Evolutionary conservation across 2,113 vertebrate species (phyloP).

Genomic region (Gnathonemus echidnorhynchus): DNA sequence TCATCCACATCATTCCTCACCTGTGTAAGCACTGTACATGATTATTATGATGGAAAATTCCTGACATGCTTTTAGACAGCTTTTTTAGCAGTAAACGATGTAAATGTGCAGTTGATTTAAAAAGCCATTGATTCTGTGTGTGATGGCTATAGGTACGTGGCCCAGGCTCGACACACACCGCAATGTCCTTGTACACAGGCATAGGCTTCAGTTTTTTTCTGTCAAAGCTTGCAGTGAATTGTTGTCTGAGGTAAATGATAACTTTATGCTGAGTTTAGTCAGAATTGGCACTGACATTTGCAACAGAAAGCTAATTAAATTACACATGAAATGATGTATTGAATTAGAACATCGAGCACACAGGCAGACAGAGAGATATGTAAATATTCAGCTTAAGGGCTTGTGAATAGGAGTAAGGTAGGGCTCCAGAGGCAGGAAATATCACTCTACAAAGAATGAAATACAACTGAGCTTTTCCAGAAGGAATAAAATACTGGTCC

Average conservation of each 20-base stretch:
- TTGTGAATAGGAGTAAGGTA: background rate
- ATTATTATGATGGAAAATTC: background rate
- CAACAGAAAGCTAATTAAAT: constrained; percentile 24
- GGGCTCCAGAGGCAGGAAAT: background rate
- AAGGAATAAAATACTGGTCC: background rate
- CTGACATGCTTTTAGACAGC: background rate
- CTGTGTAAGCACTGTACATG: background rate
- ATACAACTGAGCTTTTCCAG: background rate
- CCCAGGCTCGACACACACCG: background rate
- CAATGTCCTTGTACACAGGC: background rate
- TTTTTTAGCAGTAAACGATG: background rate
- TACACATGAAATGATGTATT: constrained; percentile 21
- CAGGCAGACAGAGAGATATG: constrained; percentile 9
- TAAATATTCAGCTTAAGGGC: background rate
- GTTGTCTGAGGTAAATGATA: constrained; percentile 12
- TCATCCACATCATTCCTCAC: background rate
- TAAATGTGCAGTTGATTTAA: background rate
- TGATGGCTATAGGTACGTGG: background rate
- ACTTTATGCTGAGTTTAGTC: background rate
- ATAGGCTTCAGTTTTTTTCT: constrained; percentile 1
- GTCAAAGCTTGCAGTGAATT: background rate
- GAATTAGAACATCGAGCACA: constrained; percentile 8
- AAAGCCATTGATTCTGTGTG: background rate
- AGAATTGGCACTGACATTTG: constrained; percentile 7
- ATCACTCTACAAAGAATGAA: background rate